Base-by-base conservation (phyloP, 2,113 vertebrate genomes). In the Romanogobio albipinnatus region DNA sequence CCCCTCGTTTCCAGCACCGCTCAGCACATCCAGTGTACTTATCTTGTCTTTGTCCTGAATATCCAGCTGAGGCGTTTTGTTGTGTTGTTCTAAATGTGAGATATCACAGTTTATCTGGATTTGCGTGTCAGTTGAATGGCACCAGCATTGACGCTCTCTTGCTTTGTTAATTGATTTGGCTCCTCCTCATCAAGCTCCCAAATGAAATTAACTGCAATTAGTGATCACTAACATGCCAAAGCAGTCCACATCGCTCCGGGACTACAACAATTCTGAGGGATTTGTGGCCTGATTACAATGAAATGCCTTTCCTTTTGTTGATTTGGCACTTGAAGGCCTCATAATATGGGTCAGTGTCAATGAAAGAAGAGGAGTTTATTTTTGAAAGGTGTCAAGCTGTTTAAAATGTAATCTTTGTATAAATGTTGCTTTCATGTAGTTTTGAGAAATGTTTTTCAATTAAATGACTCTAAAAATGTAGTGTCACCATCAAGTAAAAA, bases 121-220 rank as follows among this genome's bases (percentile, higher is more conserved):
- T 68, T 81, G 26, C 43, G 33, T 79, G 58, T 39, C 0, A 5
- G 22, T 29, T 71, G 68, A 71, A 43, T 33, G 61, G 74, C 29
- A 39, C 10, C 17, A 80, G 56, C 39, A 73, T 80, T 74, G 70
- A 49, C 0, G 9, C 15, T 43, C 62, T 33, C 33, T 74, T 80
- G 47, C 56, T 49, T 66, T 66, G 80, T 78, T 86, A 47, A 78
- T 78, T 86, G 76, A n/a, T 58, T 29, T 71, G 47, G 81, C 81
- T 83, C 81, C 81, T 78, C 74, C 80, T 51, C 64, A 71, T 59
- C 26, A 76, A 84, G 45, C 75, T 47, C 56, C 51, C 24, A 81
- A 58, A 56, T 43, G 9, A 61, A 75, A 9, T 19, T 33, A 66
- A 56, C n/a, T n/a, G 43, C 76, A 82, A 79, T 74, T 39, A 75